These are phyloP conservation scores for Crypturellus undulatus DNA, from an alignment of 2,113 vertebrate genomes.

Conservation along the genomic window DNA sequence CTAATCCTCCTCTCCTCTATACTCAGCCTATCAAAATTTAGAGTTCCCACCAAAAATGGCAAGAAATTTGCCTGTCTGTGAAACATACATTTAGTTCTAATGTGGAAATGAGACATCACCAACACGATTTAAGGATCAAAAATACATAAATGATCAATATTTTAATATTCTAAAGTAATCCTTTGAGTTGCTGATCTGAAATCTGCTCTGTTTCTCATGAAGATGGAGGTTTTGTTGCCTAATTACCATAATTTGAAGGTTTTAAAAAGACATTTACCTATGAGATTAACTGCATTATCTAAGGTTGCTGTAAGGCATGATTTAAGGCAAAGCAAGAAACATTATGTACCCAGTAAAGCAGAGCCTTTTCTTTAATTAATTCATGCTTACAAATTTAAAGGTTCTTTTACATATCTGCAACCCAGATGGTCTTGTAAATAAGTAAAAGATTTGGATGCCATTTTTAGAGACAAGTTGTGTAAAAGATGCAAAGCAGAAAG, in stretches of 20 bases:
- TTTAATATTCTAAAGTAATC: not conserved
- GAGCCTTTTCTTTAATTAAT: conserved; percentile 37
- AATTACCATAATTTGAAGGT: not conserved
- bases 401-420: not conserved
- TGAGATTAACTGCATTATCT: not conserved
- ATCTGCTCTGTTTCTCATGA: not conserved
- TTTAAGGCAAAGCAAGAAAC: not conserved
- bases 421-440: conserved; percentile 55
- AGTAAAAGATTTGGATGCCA: not conserved
- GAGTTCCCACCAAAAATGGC: not conserved
- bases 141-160: not conserved
- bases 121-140: not conserved
- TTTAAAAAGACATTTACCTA: not conserved
- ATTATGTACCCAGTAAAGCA: not conserved
- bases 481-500: not conserved
- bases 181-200: not conserved
- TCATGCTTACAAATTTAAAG: conserved; percentile 11
- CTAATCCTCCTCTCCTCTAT: not conserved
- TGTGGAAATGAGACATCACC: not conserved
- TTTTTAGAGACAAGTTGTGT: conserved; percentile 40
- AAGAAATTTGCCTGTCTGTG: not conserved
- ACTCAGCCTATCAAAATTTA: not conserved
- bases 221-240: not conserved
- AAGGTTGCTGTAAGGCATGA: not conserved
- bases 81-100: not conserved